A percentile compares a stretch with the other conserved stretches of the same genome.
These are phyloP conservation scores for Paramormyrops hopkinsi DNA, from an alignment of 2,797 vertebrate genomes.

Conservation along the genomic window DNA sequence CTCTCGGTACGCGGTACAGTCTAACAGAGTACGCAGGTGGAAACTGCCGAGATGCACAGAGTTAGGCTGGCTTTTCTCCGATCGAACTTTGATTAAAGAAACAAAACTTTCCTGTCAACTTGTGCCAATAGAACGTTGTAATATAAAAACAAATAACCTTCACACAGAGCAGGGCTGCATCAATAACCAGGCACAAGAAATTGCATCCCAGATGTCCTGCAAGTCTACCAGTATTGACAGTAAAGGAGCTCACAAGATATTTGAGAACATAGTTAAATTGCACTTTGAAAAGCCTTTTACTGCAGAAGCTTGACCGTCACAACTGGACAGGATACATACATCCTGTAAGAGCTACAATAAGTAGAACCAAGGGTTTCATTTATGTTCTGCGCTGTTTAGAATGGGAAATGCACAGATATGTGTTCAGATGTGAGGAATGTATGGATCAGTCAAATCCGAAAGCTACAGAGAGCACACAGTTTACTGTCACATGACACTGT, in stretches of 20 bases:
- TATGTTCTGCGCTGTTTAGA: not conserved
- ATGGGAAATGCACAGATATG: not conserved
- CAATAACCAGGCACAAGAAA: not conserved
- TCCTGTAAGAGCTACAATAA: not conserved
- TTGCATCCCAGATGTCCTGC: not conserved
- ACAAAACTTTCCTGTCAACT: not conserved
- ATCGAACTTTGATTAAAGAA: slow-evolving; percentile 3
- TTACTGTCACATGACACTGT: not conserved
- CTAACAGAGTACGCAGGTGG: not conserved
- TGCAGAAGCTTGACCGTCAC: not conserved
- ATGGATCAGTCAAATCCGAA: not conserved
- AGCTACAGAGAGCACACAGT: not conserved
- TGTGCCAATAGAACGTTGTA: not conserved
- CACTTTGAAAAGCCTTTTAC: not conserved
- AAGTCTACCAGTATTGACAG: not conserved
- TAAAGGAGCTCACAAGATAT: not conserved
- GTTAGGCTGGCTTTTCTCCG: not conserved
- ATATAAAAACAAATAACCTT: not conserved
- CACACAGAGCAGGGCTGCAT: not conserved
- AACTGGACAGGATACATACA: not conserved
- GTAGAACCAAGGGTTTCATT: not conserved
- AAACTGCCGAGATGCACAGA: not conserved
- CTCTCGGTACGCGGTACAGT: not conserved
- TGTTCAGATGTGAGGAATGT: not conserved
- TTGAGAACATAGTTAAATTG: not conserved